Evolutionary conservation across 2,888 invertebrate genomes (phyloP).

Genomic region (Selenia dentaria): DNA sequence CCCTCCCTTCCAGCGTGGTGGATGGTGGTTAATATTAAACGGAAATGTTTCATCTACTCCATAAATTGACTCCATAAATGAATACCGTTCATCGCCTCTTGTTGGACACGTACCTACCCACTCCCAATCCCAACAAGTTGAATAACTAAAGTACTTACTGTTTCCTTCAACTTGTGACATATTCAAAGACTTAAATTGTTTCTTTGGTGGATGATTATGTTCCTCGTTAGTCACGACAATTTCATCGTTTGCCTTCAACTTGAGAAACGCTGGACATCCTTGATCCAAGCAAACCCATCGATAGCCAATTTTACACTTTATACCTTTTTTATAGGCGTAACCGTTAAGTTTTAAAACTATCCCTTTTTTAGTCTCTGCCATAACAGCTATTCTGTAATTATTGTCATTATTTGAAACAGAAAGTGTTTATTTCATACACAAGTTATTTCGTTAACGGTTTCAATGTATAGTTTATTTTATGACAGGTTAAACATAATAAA

Average conservation of each 20-base stretch:
- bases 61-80: no score
- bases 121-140: no score
- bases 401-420: slow-evolving; percentile 1
- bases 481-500: no score
- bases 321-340: slow-evolving; percentile 37
- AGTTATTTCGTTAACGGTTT: no score
- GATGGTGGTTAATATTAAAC: no score
- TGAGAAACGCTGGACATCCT: slow-evolving; percentile 41
- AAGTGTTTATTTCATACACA: not conserved
- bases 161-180: slow-evolving; percentile 1
- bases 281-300: slow-evolving; percentile 45
- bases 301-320: slow-evolving; percentile 38
- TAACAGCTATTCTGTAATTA: slow-evolving; percentile 7
- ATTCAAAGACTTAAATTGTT: slow-evolving; percentile 9
- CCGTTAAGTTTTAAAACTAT: slow-evolving; percentile 12
- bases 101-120: no score
- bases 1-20: no score
- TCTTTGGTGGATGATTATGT: slow-evolving; percentile 26
- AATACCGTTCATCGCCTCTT: no score
- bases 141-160: slow-evolving; percentile 8
- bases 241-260: slow-evolving; percentile 43
- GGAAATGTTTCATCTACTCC: no score
- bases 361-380: slow-evolving; percentile 6
- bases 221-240: slow-evolving; percentile 39
- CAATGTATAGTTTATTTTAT: no score